Conservation (phyloP, 2,888 invertebrate species). For the Furcula furcula region DNA sequence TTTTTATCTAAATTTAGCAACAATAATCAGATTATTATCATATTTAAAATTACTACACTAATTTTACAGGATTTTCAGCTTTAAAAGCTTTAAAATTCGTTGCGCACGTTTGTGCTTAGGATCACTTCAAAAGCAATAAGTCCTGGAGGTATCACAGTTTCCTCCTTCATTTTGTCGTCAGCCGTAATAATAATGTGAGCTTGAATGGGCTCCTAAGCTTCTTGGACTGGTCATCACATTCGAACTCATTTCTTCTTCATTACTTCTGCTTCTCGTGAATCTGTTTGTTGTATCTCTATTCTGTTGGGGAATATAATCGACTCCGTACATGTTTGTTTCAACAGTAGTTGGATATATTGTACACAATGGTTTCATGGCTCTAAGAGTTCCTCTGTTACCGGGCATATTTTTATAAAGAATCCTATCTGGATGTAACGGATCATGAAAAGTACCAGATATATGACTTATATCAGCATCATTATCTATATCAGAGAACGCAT, state of each 20-base stretch:
- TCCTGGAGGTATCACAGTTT: constrained; percentile 42
- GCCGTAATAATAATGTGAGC: constrained; percentile 67
- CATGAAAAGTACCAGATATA: constrained; percentile 73
- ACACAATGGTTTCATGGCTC: constrained; percentile 72
- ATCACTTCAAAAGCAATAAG: constrained; percentile 51
- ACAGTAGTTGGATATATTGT: constrained; percentile 67
- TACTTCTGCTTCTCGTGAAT: constrained; percentile 52
- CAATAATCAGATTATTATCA: constrained; percentile 1
- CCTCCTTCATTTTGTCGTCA: constrained; percentile 52
- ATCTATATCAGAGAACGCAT: constrained; percentile 64
- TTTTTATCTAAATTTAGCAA: background rate
- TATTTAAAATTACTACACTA: constrained; percentile 7
- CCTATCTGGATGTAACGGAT: constrained; percentile 73
- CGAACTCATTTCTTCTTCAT: constrained; percentile 46
- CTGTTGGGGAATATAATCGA: constrained; percentile 58
- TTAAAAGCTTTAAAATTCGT: constrained; percentile 18
- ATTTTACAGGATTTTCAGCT: constrained; percentile 25
- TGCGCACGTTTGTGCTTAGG: constrained; percentile 12
- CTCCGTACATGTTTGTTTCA: constrained; percentile 69
- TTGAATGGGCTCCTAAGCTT: constrained; percentile 64
- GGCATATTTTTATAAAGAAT: constrained; percentile 67
- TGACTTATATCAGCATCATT: constrained; percentile 70
- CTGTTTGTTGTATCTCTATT: constrained; percentile 45
- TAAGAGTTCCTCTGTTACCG: constrained; percentile 57
- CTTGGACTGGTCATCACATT: constrained; percentile 66